A percentile compares a stretch with the other conserved stretches of the same genome.
phyloP scores from a whole-genome alignment of 2,888 invertebrate species.

The Nomada ruficornis region DNA sequence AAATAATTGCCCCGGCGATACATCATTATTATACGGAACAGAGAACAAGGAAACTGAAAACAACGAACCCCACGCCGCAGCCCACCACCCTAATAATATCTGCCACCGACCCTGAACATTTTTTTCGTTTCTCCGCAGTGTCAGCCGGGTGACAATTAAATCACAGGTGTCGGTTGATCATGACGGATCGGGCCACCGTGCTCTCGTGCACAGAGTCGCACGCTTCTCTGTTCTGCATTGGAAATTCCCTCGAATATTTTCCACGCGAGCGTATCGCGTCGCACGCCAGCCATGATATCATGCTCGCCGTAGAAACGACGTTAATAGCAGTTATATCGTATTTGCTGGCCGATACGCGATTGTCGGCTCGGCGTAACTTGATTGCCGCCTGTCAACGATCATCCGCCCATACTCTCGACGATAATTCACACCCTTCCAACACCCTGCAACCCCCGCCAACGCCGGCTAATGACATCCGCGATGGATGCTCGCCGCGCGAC shows the following conservation, averaged over 20 bases:
- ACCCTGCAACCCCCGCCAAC: conserved; percentile 20
- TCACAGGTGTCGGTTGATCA: conserved; percentile 82
- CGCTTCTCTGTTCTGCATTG: conserved; percentile 64
- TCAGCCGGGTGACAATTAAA: conserved; percentile 81
- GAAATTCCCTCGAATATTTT: conserved; percentile 66
- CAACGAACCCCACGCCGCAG: not conserved
- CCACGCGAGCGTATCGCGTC: conserved; percentile 51
- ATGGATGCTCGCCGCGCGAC: conserved; percentile 55
- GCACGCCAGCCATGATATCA: conserved; percentile 45
- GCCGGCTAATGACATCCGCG: conserved; percentile 63
- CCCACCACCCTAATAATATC: not conserved
- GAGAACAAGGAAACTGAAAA: not conserved
- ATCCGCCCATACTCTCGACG: conserved; percentile 49
- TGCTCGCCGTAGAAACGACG: conserved; percentile 53
- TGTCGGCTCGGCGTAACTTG: conserved; percentile 57
- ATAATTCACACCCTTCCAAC: conserved; percentile 51
- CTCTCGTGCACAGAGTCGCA: conserved; percentile 51
- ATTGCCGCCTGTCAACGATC: conserved; percentile 71
- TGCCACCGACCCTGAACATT: conserved; percentile 29
- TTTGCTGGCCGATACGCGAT: conserved; percentile 54
- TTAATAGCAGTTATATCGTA: conserved; percentile 58
- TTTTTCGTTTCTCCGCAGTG: conserved; percentile 58
- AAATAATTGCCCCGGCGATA: conserved; percentile 11
- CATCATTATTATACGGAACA: conserved; percentile 12
- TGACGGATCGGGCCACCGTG: conserved; percentile 78